These are phyloP conservation scores for Charanyca ferruginea DNA, from an alignment of 2,888 invertebrate genomes.

Conservation along the genomic window DNA sequence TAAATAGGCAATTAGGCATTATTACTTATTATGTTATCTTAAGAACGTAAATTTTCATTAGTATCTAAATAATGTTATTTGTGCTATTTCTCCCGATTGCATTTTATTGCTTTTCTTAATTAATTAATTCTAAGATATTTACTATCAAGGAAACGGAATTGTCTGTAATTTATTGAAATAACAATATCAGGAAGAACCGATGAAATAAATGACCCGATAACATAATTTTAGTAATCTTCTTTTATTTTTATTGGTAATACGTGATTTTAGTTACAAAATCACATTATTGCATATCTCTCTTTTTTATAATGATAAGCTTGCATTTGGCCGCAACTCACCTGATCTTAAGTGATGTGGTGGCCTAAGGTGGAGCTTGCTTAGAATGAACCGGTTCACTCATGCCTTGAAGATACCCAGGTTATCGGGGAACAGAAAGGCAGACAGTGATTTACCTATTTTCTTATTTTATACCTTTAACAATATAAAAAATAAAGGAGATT, in stretches of 20 bases:
- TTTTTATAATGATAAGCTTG: too few relatives aligned
- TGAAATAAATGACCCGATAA: slow-evolving; percentile 25
- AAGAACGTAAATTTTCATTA: not conserved
- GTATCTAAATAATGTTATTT: not conserved
- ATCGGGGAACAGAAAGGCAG: too few relatives aligned
- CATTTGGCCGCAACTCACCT: too few relatives aligned
- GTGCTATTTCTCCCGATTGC: not conserved
- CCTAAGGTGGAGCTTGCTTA: too few relatives aligned
- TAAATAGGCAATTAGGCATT: not conserved
- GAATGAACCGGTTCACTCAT: too few relatives aligned
- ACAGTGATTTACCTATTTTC: too few relatives aligned
- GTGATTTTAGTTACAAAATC: not conserved
- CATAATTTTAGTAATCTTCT: not conserved
- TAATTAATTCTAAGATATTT: not conserved
- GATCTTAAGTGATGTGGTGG: too few relatives aligned
- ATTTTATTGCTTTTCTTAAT: not conserved
- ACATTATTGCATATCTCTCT: not conserved
- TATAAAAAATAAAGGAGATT: too few relatives aligned
- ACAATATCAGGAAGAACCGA: not conserved
- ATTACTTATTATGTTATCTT: not conserved
- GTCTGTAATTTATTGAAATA: not conserved
- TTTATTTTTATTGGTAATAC: not conserved
- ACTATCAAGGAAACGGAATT: not conserved
- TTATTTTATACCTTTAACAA: too few relatives aligned
- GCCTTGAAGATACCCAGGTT: too few relatives aligned